Evolutionary conservation across 2,888 invertebrate species (phyloP), one percentile per base, ranked within the genome.

Genomic region (Automeris io): DNA sequence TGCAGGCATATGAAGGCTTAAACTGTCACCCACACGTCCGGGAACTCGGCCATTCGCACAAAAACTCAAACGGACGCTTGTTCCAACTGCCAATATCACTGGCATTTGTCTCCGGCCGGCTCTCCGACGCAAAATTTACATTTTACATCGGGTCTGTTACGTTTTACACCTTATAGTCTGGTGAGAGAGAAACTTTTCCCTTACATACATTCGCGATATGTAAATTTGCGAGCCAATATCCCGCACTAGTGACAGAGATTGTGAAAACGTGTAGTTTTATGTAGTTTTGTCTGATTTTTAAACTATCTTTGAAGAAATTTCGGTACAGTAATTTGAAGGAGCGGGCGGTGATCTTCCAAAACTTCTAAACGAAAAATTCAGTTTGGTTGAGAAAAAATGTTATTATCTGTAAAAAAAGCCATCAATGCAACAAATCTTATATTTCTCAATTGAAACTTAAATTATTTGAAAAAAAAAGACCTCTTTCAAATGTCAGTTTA

Each of bases 81-180:
- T 62, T 69, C 67, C 65, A 72, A 71, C 73, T 73, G 66, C 71
- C 73, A 74, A 75, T 73, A 74, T 71, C 72, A 64, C 60, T 64
- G 70, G 66, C 70, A 70, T 75, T 73, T 75, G 74, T 75, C 71
- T 69, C 61, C 33, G 29, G 29, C n/a, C 11, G 16, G 29, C 13
- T 29, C n/a, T 16, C 7, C 29, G 16, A 29, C 29, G 29, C 1
- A n/a, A 16, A 29, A 29, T 29, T 29, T 29, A 16, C 29, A 29
- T 29, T 16, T 16, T 16, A 29, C 29, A 8, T n/a, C 2, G 3
- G 29, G 13, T 4, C 16, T 16, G 16, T 16, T 16, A 29, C 29
- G 16, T 29, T 29, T 29, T 29, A n/a, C 16, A 16, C 29, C 29
- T 29, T 29, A 29, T 8, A 12, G 5, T 16, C 3, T 4, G 16